phyloP scores from a whole-genome alignment of 2,797 vertebrate genomes.

The Trichosurus vulpecula region DNA sequence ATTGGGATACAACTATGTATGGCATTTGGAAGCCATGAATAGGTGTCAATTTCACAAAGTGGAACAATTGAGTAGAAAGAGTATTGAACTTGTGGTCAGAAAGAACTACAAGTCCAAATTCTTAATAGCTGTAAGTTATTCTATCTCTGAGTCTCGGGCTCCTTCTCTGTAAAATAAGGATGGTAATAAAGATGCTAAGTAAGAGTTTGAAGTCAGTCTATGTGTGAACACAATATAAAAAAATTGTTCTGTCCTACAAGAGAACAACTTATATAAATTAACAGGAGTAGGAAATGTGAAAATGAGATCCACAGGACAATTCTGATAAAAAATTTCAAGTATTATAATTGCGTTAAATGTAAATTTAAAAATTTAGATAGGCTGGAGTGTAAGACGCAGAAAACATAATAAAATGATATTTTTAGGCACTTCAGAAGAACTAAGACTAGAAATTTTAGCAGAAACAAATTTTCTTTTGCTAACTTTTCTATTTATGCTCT shows the following conservation, averaged over 20 bases:
- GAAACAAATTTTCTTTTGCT: slow-evolving; percentile 7
- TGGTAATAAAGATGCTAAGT: background rate
- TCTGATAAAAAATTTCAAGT: background rate
- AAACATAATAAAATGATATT: background rate
- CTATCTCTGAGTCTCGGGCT: background rate
- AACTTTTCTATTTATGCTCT: slow-evolving; percentile 5
- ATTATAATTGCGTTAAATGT: slow-evolving; percentile 17
- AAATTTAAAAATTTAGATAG: slow-evolving; percentile 7
- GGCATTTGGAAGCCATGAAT: background rate
- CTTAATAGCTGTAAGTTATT: background rate
- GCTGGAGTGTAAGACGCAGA: background rate
- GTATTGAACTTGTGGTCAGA: background rate
- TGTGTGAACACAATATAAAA: background rate
- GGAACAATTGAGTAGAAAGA: background rate
- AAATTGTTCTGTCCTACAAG: background rate
- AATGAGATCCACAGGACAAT: background rate
- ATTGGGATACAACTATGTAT: background rate
- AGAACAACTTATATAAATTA: background rate
- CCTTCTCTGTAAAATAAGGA: background rate
- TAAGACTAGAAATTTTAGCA: background rate
- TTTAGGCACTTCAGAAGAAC: slow-evolving; percentile 11
- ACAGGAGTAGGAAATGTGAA: background rate
- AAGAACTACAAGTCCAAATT: background rate
- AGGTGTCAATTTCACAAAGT: background rate
- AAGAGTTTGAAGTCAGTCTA: background rate